phyloP scores from a whole-genome alignment of 2,113 vertebrate species.

The Fregetta grallaria region DNA sequence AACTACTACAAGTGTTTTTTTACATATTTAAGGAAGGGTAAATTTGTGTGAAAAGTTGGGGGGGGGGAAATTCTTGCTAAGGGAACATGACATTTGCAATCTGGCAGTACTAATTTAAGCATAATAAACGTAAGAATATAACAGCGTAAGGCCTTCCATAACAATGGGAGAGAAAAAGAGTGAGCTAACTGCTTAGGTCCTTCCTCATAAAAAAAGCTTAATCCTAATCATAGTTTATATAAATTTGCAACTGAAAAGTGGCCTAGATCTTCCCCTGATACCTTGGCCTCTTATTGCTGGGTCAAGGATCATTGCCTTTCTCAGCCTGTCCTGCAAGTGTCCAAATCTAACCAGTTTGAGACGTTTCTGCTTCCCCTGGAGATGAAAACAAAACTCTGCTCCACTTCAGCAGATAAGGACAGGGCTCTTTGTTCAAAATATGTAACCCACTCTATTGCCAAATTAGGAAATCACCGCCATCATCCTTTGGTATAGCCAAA shows the following conservation, averaged over 20 bases:
- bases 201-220: background rate
- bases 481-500: background rate
- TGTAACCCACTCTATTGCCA: background rate
- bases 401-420: background rate
- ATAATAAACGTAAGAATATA: background rate
- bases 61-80: background rate
- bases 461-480: background rate
- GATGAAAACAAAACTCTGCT: background rate
- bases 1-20: conserved; percentile 51
- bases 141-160: background rate
- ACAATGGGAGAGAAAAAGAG: conserved; percentile 8
- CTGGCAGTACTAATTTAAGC: conserved; percentile 44
- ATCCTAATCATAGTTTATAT: background rate
- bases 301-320: background rate
- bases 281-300: background rate
- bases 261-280: background rate
- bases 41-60: conserved; percentile 12
- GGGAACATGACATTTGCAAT: conserved; percentile 39
- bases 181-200: background rate
- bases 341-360: background rate
- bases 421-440: background rate
- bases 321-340: background rate
- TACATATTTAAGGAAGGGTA: conserved; percentile 43
- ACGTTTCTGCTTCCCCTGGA: background rate
- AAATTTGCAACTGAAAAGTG: background rate